Base-by-base conservation (phyloP, 2,888 invertebrate species). In the Trypoxylon attenuatum region DNA sequence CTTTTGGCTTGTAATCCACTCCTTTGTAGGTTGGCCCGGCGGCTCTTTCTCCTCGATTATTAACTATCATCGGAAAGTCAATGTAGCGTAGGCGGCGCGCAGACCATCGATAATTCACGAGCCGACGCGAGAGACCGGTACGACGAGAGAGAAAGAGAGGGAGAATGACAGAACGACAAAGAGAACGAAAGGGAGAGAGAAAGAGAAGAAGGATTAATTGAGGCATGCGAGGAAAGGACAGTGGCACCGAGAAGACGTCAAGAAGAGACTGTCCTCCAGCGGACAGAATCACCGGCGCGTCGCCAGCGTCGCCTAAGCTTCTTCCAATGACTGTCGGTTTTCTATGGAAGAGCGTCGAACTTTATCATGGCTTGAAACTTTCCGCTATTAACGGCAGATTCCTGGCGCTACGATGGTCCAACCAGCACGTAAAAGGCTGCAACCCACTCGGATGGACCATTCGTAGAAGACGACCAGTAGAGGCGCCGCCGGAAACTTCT, bases 51-150 rank as follows among this genome's bases (percentile, higher is more conserved):
- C 59, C 15, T 69, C 61, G 68, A 79, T 82, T 78, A 80, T 81
- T 77, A 82, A 78, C 82, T 82, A 80, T 78, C 78, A 79, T 76
- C 67, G 62, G 63, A 60, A 73, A 73, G 71, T 58, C 73, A 71
- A 76, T 73, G 68, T 73, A 74, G 70, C 68, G 68, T 75, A 57
- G 54, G 25, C 41, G 51, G 47, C 27, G 52, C 49, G 46, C 29
- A 15, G 38, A 33, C 47, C 69, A 76, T 81, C 77, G 69, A 80
- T 80, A 80, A 73, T 81, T 80, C 74, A 81, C 73, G 78, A n/a
- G n/a, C n/a, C n/a, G n/a, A n/a, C 78, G 73, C 76, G 76, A 72
- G 66, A 59, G 25, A 73, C 67, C 71, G 73, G 69, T 57, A 64
- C 52, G 70, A 62, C 46, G 49, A 33, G 33, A 66, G 62, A 58